A percentile compares a stretch with the other conserved stretches of the same genome.
Evolutionary conservation across 2,113 vertebrate species (phyloP).

Genomic region (Rhineura floridana): DNA sequence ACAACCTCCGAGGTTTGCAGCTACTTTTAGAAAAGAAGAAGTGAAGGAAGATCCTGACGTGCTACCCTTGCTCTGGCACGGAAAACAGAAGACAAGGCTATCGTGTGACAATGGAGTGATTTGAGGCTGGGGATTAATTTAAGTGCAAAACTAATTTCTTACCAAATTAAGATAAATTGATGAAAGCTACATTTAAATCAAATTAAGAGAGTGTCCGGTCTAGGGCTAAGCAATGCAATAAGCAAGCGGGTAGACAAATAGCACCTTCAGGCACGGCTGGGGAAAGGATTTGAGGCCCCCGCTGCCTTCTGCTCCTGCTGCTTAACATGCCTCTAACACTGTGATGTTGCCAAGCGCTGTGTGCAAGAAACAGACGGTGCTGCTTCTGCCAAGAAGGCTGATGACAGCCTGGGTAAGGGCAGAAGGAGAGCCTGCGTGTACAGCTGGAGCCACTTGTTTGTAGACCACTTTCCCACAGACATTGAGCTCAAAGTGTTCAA

Average conservation of each 20-base stretch:
- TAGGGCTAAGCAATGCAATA: background rate
- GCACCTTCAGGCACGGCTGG: background rate
- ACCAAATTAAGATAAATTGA: conserved; percentile 31
- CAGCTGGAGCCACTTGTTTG: too few species aligned
- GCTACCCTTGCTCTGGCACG: background rate
- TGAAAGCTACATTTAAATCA: conserved; percentile 26
- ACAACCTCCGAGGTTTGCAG: background rate
- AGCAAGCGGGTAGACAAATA: background rate
- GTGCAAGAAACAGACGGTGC: background rate
- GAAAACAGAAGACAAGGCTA: background rate
- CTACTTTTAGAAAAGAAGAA: background rate
- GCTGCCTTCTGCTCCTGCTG: background rate
- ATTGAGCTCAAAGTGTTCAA: too few species aligned
- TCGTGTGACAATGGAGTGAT: background rate
- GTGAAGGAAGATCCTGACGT: background rate
- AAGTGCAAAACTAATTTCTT: conserved; percentile 21
- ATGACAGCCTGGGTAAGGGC: background rate
- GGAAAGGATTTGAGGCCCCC: too few species aligned
- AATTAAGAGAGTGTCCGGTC: conserved; percentile 1
- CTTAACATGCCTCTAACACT: background rate
- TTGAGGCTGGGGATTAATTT: conserved; percentile 14
- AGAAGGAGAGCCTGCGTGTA: too few species aligned
- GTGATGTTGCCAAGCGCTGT: background rate
- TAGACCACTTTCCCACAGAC: too few species aligned
- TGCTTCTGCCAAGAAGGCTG: background rate